phyloP scores from a whole-genome alignment of 2,113 vertebrate genomes.

The Cercopithecus mona region DNA sequence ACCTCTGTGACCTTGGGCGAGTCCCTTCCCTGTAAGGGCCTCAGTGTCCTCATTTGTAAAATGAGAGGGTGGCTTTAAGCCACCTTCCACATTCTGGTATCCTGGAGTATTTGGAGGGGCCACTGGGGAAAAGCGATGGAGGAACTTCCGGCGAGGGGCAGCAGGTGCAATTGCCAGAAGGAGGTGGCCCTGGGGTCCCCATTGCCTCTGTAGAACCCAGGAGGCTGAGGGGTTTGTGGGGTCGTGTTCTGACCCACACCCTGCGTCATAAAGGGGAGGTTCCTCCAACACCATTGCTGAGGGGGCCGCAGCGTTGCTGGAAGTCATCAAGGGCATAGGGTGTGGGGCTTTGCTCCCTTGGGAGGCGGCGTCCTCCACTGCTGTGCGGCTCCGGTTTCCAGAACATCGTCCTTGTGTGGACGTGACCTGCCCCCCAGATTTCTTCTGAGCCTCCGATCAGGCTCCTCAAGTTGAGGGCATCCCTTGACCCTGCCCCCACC shows the following conservation, averaged over 20 bases:
- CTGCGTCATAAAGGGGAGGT: neutral
- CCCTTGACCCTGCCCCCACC: too few relatives aligned
- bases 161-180: neutral
- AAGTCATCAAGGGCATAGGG: too few relatives aligned
- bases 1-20: neutral
- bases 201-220: neutral
- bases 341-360: neutral
- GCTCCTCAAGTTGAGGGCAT: neutral
- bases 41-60: neutral
- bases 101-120: neutral
- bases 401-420: too few relatives aligned
- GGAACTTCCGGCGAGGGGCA: neutral
- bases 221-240: neutral
- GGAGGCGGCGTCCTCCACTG: neutral
- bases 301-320: neutral
- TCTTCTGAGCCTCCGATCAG: neutral
- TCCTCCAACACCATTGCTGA: neutral
- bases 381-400: too few relatives aligned
- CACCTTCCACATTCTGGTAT: neutral
- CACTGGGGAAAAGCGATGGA: too few relatives aligned
- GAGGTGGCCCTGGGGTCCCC: neutral
- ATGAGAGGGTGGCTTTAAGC: neutral
- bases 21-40: neutral
- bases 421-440: neutral
- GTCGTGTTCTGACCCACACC: fast-evolving